A percentile compares a stretch with the other conserved stretches of the same genome.
phyloP scores from a whole-genome alignment of 2,113 vertebrate genomes.

The Excalfactoria chinensis region DNA sequence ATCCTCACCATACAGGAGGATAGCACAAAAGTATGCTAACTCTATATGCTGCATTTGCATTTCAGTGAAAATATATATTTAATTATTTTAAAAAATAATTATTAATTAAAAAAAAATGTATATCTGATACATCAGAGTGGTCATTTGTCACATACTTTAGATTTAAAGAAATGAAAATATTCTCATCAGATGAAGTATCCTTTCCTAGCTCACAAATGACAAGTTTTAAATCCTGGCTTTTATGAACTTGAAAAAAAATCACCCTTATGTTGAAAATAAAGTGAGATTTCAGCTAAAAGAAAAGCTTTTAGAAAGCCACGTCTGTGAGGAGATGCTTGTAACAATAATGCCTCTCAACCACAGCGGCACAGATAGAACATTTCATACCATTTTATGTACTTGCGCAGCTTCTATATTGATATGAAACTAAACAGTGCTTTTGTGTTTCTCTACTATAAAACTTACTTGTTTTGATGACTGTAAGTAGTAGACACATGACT shows the following conservation, averaged over 20 bases:
- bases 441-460: background rate
- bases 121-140: background rate
- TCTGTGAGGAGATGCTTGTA: background rate
- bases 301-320: background rate
- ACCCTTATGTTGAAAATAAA: background rate
- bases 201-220: background rate
- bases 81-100: too few species aligned
- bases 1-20: background rate
- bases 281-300: background rate
- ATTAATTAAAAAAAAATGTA: too few species aligned
- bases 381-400: background rate
- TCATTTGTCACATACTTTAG: background rate
- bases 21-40: too few species aligned
- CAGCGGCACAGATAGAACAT: background rate
- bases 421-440: background rate
- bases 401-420: conserved; percentile 15
- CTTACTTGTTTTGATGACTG: conserved; percentile 23
- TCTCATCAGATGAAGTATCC: background rate
- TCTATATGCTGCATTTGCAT: background rate
- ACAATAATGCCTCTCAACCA: conserved; percentile 12
- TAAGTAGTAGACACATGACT: background rate
- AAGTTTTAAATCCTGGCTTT: background rate
- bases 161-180: background rate
- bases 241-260: background rate
- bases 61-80: background rate